Percentiles rank a stretch among this genome's conserved stretches.
These are phyloP conservation scores for Globicephala melas DNA, from an alignment of 2,113 vertebrate genomes.

Conservation along the genomic window DNA sequence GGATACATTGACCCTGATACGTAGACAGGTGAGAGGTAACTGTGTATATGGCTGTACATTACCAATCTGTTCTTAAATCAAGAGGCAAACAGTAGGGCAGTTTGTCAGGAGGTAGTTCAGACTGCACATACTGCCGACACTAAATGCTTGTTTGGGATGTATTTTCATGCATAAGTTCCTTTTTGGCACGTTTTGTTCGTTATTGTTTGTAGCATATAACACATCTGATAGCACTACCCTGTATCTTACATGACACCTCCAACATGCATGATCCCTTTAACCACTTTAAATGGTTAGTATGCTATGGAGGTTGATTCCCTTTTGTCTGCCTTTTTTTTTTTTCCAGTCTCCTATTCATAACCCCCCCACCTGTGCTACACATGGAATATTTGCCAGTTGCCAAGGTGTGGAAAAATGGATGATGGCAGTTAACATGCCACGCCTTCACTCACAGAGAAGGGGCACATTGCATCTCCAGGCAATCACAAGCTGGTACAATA, in stretches of 20 bases:
- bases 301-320: background rate
- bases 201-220: background rate
- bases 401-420: slow-evolving; percentile 60
- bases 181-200: background rate
- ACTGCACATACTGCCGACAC: background rate
- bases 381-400: slow-evolving; percentile 69
- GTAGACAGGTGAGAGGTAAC: background rate
- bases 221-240: background rate
- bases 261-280: background rate
- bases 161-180: background rate
- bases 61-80: background rate
- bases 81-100: background rate
- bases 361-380: slow-evolving; percentile 47
- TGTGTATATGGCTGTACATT: background rate
- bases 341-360: slow-evolving; percentile 25
- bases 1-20: background rate
- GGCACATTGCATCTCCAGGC: slow-evolving; percentile 15
- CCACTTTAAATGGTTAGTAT: background rate
- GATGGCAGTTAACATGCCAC: slow-evolving; percentile 15
- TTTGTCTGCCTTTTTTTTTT: background rate
- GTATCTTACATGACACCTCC: background rate
- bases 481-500: slow-evolving; percentile 44
- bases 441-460: slow-evolving; percentile 42
- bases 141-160: background rate
- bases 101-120: background rate